Evolutionary conservation across 1,140 invertebrate species (phyloP).

Genomic region (Scaptomyza montana): DNA sequence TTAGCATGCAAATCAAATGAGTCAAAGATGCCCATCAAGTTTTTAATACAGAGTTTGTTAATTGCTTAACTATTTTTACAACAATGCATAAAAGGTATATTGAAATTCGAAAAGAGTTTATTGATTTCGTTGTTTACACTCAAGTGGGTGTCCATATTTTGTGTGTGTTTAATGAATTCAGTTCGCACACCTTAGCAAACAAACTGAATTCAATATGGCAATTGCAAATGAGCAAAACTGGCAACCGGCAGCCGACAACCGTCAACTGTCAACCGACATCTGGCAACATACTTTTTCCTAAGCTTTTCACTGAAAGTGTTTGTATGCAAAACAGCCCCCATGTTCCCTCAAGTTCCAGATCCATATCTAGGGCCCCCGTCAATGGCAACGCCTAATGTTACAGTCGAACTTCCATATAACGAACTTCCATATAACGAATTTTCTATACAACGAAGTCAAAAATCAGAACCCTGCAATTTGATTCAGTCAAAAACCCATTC

Average conservation of each 20-base stretch:
- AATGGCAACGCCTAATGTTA: slow-evolving; percentile 67
- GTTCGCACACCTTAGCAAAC: slow-evolving; percentile 10
- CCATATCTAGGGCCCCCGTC: slow-evolving; percentile 36
- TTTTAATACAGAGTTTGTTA: no score
- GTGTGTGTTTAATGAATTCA: neutral
- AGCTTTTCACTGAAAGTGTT: slow-evolving; percentile 28
- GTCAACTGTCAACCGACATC: slow-evolving; percentile 16
- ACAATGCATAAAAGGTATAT: no score
- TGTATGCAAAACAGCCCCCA: slow-evolving; percentile 52
- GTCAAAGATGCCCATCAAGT: no score
- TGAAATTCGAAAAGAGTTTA: neutral
- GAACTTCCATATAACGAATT: no score
- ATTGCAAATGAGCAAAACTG: slow-evolving; percentile 19
- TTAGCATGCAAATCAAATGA: neutral
- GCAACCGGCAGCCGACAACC: neutral
- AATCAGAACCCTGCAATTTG: no score
- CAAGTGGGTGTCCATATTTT: neutral
- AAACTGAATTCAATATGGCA: slow-evolving; percentile 13
- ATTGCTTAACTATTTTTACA: no score
- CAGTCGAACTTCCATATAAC: no score
- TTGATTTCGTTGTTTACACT: slow-evolving; percentile 3
- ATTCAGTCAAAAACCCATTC: no score
- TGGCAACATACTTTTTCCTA: slow-evolving; percentile 50
- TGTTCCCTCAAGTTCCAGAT: slow-evolving; percentile 6
- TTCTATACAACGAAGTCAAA: no score